A percentile compares a stretch with the other conserved stretches of the same genome.
phyloP scores from a whole-genome alignment of 2,113 vertebrate genomes.

The Ochotona curzoniae region DNA sequence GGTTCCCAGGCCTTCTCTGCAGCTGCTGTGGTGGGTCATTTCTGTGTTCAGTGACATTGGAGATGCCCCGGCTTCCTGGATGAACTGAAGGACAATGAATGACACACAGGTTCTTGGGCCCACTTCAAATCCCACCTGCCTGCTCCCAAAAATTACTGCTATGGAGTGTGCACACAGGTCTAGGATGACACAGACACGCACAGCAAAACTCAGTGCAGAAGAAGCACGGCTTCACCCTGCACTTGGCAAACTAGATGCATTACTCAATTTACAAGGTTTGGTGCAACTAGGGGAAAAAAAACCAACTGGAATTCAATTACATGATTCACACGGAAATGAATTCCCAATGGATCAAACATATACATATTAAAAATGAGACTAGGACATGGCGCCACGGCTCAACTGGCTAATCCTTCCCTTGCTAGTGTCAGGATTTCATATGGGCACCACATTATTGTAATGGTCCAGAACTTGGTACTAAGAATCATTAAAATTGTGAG shows the following conservation, averaged over 20 bases:
- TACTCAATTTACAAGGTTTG: neutral
- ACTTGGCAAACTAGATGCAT: neutral
- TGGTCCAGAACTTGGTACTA: neutral
- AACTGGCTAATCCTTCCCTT: too few species aligned
- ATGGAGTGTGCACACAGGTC: neutral
- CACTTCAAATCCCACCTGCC: neutral
- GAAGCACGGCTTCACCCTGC: neutral
- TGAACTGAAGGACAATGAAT: neutral
- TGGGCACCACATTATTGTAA: neutral
- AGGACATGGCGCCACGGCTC: too few species aligned
- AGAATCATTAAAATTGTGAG: neutral
- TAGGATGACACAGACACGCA: neutral
- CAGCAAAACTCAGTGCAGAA: neutral
- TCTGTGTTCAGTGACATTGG: neutral
- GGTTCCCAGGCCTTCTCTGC: neutral
- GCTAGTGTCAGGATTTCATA: too few species aligned
- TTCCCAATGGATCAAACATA: neutral
- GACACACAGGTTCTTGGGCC: neutral
- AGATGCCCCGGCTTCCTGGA: neutral
- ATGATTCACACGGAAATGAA: slow-evolving; percentile 6
- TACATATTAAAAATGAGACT: too few species aligned
- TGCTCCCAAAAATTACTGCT: neutral
- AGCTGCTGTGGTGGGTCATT: neutral
- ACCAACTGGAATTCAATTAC: neutral
- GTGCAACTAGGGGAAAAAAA: neutral